Base-by-base conservation (phyloP, 2,888 invertebrate genomes). In the Lordiphosa andalusiaca region DNA sequence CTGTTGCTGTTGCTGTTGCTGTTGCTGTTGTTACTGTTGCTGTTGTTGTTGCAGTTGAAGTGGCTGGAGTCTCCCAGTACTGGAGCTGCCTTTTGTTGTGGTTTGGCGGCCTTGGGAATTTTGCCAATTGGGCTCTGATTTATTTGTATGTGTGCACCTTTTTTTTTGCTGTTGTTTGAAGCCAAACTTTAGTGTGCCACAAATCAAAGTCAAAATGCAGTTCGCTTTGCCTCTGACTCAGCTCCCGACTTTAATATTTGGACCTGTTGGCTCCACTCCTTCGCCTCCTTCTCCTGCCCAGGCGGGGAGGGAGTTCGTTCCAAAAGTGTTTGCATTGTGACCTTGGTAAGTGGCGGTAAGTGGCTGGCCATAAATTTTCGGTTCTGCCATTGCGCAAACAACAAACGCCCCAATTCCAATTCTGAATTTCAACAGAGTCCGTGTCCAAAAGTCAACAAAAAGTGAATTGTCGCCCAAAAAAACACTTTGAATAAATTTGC, bases 311-410 rank as follows among this genome's bases (percentile, higher is more conserved):
- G 39, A 19, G 19, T 9, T 30, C 13, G 6, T 10, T 9, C 12
- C 16, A 12, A n/a, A 21, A 25, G 44, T 9, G 16, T 33, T 44
- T 33, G 13, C 6, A 16, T 71, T 73, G 71, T 86, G 82, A 86
- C 87, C 86, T 86, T 86, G 87, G 60, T 58, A 59, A 23, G 39
- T 48, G 57, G 40, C 50, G 57, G 78, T 77, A 84, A 77, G 71
- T 71, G 69, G 76, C 70, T 64, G 42, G 59, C 61, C 71, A 77
- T 77, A 84, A 81, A 68, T 84, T 81, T 84, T 67, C 71, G 67
- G 12, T 53, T 12, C 36, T 56, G 53, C 39, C 50, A 58, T 84
- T 76, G 77, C 81, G 67, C 73, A 77, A 72, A 82, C 60, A 59
- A 57, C 69, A 56, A 40, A 60, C 44, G 42, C 33, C 44, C 64